A percentile compares a stretch with the other conserved stretches of the same genome.
Evolutionary conservation across 2,888 invertebrate genomes (phyloP).

Genomic region (Trisateles emortualis): DNA sequence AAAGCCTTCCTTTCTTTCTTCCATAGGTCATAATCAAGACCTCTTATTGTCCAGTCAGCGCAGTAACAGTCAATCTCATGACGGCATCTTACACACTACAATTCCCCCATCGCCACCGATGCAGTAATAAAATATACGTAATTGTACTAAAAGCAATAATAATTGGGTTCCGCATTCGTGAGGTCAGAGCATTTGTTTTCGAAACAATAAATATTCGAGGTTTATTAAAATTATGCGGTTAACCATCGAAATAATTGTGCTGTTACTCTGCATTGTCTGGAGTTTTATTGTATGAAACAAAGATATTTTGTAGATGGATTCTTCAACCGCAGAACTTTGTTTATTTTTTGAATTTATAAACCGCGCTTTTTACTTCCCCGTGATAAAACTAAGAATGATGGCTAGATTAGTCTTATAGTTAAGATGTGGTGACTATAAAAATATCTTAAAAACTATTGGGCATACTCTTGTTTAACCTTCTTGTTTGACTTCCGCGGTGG

Average conservation of each 20-base stretch:
- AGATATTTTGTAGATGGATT: slow-evolving; percentile 4
- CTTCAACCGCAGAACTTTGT: slow-evolving; percentile 7
- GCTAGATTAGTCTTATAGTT: too few species aligned
- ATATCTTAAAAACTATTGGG: too few species aligned
- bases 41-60: too few species aligned
- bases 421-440: too few species aligned
- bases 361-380: not conserved
- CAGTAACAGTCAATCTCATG: too few species aligned
- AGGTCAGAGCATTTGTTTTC: not conserved
- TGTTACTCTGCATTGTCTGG: slow-evolving; percentile 1
- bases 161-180: slow-evolving; percentile 1
- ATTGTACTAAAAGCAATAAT: not conserved
- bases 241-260: slow-evolving; percentile 5
- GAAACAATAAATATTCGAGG: slow-evolving; percentile 4
- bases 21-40: too few species aligned
- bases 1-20: too few species aligned
- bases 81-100: too few species aligned
- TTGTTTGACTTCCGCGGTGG: too few species aligned
- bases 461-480: too few species aligned
- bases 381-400: not conserved
- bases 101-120: too few species aligned
- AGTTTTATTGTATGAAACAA: slow-evolving; percentile 6
- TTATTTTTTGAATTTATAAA: not conserved
- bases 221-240: slow-evolving; percentile 7
- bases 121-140: too few species aligned